These are phyloP conservation scores for Entosphenus tridentatus DNA, from an alignment of 2,113 vertebrate genomes.

Conservation along the genomic window DNA sequence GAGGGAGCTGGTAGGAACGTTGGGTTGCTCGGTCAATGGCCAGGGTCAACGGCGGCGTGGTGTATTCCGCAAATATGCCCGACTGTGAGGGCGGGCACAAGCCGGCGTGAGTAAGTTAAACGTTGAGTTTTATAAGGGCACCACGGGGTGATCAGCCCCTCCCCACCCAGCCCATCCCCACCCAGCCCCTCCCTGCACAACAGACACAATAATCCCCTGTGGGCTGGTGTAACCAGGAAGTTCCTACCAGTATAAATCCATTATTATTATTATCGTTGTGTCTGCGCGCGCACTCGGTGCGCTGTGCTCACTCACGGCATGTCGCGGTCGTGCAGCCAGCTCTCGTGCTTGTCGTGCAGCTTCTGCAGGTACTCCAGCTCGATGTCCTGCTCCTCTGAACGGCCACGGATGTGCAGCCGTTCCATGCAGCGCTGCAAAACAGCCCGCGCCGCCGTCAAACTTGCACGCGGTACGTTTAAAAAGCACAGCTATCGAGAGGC, in stretches of 20 bases:
- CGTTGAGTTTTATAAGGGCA: too few relatives aligned
- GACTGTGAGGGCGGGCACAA: too few relatives aligned
- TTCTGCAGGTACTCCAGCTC: conserved; percentile 75
- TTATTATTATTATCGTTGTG: not conserved
- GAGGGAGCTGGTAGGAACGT: not conserved
- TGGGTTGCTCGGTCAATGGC: not conserved
- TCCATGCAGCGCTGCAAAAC: conserved; percentile 46
- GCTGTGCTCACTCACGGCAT: conserved; percentile 27
- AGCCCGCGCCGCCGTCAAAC: too few relatives aligned
- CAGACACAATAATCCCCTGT: too few relatives aligned
- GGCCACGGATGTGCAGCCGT: conserved; percentile 45
- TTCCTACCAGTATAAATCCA: not conserved
- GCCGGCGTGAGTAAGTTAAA: too few relatives aligned
- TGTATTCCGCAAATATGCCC: too few relatives aligned
- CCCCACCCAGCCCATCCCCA: too few relatives aligned
- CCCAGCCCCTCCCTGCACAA: too few relatives aligned
- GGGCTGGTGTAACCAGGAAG: too few relatives aligned
- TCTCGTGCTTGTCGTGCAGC: conserved; percentile 73
- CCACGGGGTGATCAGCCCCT: too few relatives aligned
- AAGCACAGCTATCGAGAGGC: conserved; percentile 6
- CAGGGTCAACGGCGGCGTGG: too few relatives aligned
- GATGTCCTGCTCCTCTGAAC: conserved; percentile 67
- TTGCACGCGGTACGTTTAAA: too few relatives aligned
- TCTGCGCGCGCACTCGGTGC: not conserved
- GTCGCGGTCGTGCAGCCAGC: conserved; percentile 63